A percentile compares a stretch with the other conserved stretches of the same genome.
These are phyloP conservation scores for Suncus etruscus DNA, from an alignment of 2,113 vertebrate species.

Conservation along the genomic window DNA sequence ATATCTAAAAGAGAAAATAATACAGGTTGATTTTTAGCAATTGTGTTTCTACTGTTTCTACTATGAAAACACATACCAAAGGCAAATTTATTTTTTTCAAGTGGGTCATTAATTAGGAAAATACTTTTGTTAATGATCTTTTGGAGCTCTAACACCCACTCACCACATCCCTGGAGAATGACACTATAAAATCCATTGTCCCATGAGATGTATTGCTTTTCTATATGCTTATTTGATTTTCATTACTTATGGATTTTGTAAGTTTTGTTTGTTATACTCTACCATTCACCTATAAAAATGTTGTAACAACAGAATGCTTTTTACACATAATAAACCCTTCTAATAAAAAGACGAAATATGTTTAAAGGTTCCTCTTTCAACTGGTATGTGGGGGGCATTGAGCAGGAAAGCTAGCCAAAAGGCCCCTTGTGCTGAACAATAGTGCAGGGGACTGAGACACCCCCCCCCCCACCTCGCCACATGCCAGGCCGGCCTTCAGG, in stretches of 20 bases:
- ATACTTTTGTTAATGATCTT: conserved; percentile 50
- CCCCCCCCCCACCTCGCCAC: no score
- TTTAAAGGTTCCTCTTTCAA: neutral
- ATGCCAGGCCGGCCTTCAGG: no score
- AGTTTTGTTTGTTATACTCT: conserved; percentile 57
- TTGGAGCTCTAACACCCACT: neutral
- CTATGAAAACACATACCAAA: neutral
- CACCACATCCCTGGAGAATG: neutral
- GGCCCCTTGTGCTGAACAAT: no score
- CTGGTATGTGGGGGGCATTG: no score
- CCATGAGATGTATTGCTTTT: conserved; percentile 4
- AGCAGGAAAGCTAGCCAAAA: no score
- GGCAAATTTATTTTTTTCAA: conserved; percentile 34
- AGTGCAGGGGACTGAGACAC: no score
- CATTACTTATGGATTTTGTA: conserved; percentile 3
- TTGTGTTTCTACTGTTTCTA: neutral
- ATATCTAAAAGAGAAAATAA: conserved; percentile 30
- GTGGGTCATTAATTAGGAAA: conserved; percentile 33
- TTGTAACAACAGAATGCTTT: neutral
- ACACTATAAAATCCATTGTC: conserved; percentile 4
- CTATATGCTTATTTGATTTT: conserved; percentile 64
- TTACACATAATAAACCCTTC: conserved; percentile 60
- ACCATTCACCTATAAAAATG: conserved; percentile 25
- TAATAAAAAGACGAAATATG: conserved; percentile 66
- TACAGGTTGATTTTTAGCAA: conserved; percentile 7